Evolutionary conservation across 2,888 invertebrate species (phyloP).

Genomic region (Drosophila longiperda): DNA sequence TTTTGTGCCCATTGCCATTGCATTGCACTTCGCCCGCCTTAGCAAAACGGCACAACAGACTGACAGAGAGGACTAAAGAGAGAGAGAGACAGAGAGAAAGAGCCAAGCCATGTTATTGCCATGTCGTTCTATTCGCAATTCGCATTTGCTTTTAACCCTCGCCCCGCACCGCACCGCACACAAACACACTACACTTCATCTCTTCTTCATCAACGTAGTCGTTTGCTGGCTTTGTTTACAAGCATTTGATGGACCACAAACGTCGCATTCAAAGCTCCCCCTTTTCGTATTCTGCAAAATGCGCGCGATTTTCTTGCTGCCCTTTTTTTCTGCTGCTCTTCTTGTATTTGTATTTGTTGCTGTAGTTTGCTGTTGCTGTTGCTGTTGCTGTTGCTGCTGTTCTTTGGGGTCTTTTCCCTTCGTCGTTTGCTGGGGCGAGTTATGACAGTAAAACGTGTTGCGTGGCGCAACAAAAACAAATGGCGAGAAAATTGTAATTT

Average conservation of each 20-base stretch:
- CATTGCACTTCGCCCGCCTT: slow-evolving; percentile 77
- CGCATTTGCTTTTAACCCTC: neutral
- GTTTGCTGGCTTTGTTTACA: slow-evolving; percentile 78
- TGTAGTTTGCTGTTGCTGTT: neutral
- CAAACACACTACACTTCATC: slow-evolving; percentile 8
- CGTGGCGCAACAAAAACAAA: slow-evolving; percentile 62
- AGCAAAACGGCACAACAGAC: slow-evolving; percentile 19
- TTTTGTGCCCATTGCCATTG: slow-evolving; percentile 76
- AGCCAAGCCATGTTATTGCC: slow-evolving; percentile 40
- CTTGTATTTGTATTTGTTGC: slow-evolving; percentile 5
- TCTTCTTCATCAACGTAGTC: slow-evolving; percentile 53
- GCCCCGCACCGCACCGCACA: neutral
- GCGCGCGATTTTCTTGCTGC: slow-evolving; percentile 64
- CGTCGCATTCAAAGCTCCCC: slow-evolving; percentile 61
- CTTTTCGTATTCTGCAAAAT: slow-evolving; percentile 51
- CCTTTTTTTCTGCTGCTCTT: slow-evolving; percentile 9
- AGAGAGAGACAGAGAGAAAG: neutral
- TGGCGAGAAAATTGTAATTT: slow-evolving; percentile 81
- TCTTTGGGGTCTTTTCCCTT: slow-evolving; percentile 31
- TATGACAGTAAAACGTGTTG: slow-evolving; percentile 68
- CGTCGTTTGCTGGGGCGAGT: slow-evolving; percentile 46
- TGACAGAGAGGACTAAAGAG: neutral
- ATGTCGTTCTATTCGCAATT: slow-evolving; percentile 35
- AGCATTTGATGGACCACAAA: slow-evolving; percentile 81
- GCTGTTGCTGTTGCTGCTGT: slow-evolving; percentile 14